Conservation (phyloP, 2,113 vertebrate genomes). For the Gambusia holbrooki region DNA sequence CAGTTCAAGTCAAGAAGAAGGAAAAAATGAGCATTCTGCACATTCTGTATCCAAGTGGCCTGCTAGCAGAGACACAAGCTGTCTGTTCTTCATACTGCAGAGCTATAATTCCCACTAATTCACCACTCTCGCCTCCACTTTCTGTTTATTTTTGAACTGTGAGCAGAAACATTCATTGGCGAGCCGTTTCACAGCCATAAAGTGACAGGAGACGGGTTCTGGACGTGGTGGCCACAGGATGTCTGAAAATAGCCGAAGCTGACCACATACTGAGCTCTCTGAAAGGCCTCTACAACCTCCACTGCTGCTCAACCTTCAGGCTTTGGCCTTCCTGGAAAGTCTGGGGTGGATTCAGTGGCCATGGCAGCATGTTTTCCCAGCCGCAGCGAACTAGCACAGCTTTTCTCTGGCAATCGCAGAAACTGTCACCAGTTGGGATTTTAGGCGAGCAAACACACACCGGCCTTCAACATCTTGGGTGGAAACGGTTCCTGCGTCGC, state of each 20-base stretch:
- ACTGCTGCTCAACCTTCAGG: background rate
- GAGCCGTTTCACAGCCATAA: conserved; percentile 12
- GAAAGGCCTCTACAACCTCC: background rate
- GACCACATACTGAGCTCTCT: conserved; percentile 48
- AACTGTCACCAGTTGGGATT: background rate
- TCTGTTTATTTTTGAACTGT: conserved; percentile 54
- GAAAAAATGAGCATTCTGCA: background rate
- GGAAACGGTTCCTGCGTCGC: background rate
- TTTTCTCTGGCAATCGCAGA: background rate
- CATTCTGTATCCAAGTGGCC: background rate
- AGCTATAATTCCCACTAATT: conserved; percentile 44
- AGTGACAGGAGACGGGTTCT: background rate
- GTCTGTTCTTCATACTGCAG: conserved; percentile 41
- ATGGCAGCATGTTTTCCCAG: background rate
- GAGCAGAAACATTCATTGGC: conserved; percentile 69
- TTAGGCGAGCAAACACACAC: background rate
- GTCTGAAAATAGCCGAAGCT: conserved; percentile 65
- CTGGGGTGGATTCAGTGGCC: background rate
- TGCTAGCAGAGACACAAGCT: conserved; percentile 35
- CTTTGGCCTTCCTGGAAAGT: background rate
- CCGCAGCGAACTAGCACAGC: background rate
- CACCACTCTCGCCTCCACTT: conserved; percentile 37
- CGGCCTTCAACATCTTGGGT: background rate
- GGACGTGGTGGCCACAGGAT: conserved; percentile 54
- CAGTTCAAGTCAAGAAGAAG: background rate